Conservation (phyloP, 2,113 vertebrate genomes). For the Bubo scandiacus region DNA sequence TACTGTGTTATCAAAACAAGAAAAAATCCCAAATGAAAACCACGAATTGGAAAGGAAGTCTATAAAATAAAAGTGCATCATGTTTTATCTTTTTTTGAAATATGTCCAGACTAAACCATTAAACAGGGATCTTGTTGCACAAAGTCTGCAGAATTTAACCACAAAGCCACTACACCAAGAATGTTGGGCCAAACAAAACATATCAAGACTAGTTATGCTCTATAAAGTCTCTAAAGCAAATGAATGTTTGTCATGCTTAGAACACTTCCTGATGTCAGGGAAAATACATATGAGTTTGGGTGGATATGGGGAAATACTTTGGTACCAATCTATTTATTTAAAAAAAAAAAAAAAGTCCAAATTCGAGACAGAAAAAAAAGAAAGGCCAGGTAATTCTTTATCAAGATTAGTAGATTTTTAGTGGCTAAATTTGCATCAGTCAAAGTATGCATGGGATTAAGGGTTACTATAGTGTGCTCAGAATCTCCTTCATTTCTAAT, state of each 20-base stretch:
- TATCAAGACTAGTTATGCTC: conserved; percentile 64
- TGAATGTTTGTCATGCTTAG: conserved; percentile 53
- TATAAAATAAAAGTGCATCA: conserved; percentile 56
- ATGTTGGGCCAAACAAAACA: conserved; percentile 71
- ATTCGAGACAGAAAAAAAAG: neutral
- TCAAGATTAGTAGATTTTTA: neutral
- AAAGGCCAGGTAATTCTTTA: neutral
- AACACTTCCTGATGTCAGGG: conserved; percentile 59
- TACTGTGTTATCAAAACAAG: neutral
- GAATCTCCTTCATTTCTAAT: neutral
- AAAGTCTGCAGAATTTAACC: conserved; percentile 69
- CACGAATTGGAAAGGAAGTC: conserved; percentile 32
- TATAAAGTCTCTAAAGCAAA: conserved; percentile 72
- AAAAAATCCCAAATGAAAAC: neutral
- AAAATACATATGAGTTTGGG: conserved; percentile 55
- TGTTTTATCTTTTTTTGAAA: conserved; percentile 67
- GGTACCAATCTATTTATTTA: neutral
- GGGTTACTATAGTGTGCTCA: neutral
- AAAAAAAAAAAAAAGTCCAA: neutral
- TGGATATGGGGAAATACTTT: conserved; percentile 26
- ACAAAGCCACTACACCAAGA: conserved; percentile 54
- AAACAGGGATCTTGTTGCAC: conserved; percentile 70
- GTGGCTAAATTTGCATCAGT: neutral
- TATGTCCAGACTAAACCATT: conserved; percentile 68
- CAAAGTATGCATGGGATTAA: accelerated